phyloP scores from a whole-genome alignment of 2,113 vertebrate genomes.

The Noctilio leporinus region DNA sequence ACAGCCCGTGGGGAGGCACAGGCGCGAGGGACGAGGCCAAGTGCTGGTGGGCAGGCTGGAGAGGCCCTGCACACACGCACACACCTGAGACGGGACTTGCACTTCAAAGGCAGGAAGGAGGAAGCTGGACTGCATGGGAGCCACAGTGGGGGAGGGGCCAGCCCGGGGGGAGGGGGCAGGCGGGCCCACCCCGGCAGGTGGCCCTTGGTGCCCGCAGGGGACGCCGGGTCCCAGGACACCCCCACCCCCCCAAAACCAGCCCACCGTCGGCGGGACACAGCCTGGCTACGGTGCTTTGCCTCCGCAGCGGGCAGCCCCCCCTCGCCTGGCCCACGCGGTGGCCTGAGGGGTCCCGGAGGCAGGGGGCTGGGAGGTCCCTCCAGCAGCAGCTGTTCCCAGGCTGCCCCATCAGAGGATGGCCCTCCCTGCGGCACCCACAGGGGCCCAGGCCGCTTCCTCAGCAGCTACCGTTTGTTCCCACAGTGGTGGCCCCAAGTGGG shows the following conservation, averaged over 20 bases:
- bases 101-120: slow-evolving; percentile 64
- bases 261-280: neutral
- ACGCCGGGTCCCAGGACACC: no score
- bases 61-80: neutral
- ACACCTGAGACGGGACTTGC: neutral
- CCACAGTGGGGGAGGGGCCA: neutral
- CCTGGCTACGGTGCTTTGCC: rapidly evolving
- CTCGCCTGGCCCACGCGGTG: no score
- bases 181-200: neutral
- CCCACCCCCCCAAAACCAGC: neutral
- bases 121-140: slow-evolving; percentile 24
- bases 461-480: rapidly evolving
- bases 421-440: neutral
- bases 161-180: neutral
- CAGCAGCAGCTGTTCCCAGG: neutral
- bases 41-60: neutral
- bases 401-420: neutral
- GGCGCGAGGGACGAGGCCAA: neutral
- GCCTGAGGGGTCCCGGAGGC: neutral
- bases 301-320: no score
- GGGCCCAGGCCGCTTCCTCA: rapidly evolving
- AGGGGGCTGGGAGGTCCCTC: neutral
- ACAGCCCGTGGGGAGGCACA: neutral
- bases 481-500: rapidly evolving
- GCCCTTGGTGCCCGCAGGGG: neutral